Base-by-base conservation (phyloP, 2,888 invertebrate genomes). In the Brenthis hecate region DNA sequence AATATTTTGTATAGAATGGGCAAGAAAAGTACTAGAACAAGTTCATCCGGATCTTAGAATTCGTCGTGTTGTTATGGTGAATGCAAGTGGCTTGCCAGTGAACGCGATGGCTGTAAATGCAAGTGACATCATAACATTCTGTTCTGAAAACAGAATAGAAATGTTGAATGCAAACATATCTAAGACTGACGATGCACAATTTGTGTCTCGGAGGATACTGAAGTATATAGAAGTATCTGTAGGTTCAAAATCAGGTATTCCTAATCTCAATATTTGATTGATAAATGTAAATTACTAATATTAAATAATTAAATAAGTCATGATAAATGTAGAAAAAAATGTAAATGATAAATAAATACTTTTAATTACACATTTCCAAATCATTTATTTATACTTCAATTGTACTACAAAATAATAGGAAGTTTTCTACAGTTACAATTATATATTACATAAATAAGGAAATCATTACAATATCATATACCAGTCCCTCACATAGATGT, bases 331-430 rank as follows among this genome's bases (percentile, higher is more conserved):
- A 57, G 75, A 71, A 66, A 28, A 65, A 77, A 79, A 76, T 16
- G 13, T 56, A 51, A 16, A 47, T 36, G 28, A 23, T 36, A 51
- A 65, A 72, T 68, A 66, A 75, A 72, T 56, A 72, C 48, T 70
- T 66, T 56, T 71, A 53, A 56, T 63, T 73, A 74, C 83, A 87
- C 83, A 87, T 90, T 89, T 92, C 82, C 77, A 84, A 89, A 87
- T 87, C 81, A 85, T 91, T 91, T 92, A 92, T 90, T 67, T 91
- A 91, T 90, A 89, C 81, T 88, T 89, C 85, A 87, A 91, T 92
- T 92, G 91, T 92, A 92, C 92, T 92, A 92, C 92, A 92, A 92
- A 92, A 92, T 92, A 92, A 92, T 92, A 92, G 92, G 92, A 92
- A 91, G 89, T 86, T 92, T 85, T 91, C 92, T 92, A 92, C 91